These are phyloP conservation scores for Plestiodon gilberti DNA, from an alignment of 2,113 vertebrate genomes.

Conservation along the genomic window DNA sequence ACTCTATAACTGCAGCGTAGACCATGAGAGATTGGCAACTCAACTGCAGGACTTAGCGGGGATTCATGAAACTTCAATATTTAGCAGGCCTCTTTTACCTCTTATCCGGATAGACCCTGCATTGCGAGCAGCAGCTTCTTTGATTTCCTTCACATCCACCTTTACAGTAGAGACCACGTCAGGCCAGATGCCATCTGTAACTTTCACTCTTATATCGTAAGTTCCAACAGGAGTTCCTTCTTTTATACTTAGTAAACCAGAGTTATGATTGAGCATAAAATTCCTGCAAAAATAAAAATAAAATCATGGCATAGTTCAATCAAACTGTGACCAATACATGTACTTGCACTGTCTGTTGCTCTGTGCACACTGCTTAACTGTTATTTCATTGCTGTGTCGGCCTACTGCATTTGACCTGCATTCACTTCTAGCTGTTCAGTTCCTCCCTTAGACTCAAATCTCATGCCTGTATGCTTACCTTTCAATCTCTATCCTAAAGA, in stretches of 20 bases:
- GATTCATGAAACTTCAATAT: background rate
- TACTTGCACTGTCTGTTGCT: background rate
- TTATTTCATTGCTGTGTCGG: background rate
- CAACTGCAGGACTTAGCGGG: background rate
- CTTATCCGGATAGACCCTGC: conserved; percentile 82
- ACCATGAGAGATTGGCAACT: background rate
- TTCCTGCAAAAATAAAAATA: conserved; percentile 70
- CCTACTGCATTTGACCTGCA: background rate
- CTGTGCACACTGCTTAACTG: background rate
- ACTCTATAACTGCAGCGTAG: background rate
- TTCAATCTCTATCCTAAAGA: background rate
- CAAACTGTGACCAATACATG: background rate
- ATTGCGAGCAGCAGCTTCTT: conserved; percentile 76
- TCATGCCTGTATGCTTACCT: background rate
- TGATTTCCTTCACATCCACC: conserved; percentile 82
- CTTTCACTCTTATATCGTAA: conserved; percentile 83
- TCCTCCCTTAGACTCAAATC: background rate
- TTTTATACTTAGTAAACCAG: conserved; percentile 83
- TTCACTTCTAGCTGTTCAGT: background rate
- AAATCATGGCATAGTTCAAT: background rate
- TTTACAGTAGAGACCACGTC: conserved; percentile 84
- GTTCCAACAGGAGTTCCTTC: conserved; percentile 80
- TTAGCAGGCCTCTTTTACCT: conserved; percentile 73
- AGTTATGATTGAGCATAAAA: conserved; percentile 84
- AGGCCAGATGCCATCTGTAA: conserved; percentile 86